Conservation (phyloP, 1,140 invertebrate genomes). For the Lasioglossum albipes region DNA sequence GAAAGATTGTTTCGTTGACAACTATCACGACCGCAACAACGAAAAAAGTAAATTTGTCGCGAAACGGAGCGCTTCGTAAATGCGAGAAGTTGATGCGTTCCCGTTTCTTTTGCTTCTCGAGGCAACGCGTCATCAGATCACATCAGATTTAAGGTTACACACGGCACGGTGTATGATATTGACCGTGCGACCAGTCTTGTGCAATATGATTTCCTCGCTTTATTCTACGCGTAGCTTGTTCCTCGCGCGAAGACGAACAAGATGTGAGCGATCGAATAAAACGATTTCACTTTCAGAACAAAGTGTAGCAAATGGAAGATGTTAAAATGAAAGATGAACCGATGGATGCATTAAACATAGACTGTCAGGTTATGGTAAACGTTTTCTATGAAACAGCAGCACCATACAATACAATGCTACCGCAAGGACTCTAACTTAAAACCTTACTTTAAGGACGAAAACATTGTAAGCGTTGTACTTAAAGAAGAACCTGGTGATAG, state of each 20-base stretch:
- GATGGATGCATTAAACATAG: conserved; percentile 65
- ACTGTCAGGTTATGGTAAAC: conserved; percentile 73
- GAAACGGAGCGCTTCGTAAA: neutral
- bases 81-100: neutral
- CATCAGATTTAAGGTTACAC: conserved; percentile 53
- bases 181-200: conserved; percentile 46
- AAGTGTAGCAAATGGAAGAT: conserved; percentile 64
- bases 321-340: conserved; percentile 66
- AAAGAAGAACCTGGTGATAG: conserved; percentile 74
- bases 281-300: conserved; percentile 59
- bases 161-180: conserved; percentile 22
- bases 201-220: conserved; percentile 41
- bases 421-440: conserved; percentile 60
- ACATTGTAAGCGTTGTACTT: conserved; percentile 75
- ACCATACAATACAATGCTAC: conserved; percentile 50
- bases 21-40: neutral
- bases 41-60: neutral
- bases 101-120: neutral
- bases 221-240: conserved; percentile 7
- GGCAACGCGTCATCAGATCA: conserved; percentile 20
- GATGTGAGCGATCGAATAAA: conserved; percentile 30
- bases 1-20: neutral
- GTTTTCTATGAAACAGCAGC: conserved; percentile 65
- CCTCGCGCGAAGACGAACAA: neutral
- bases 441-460: conserved; percentile 75